Conservation (phyloP, 35 echinoderm and acorn worm species). For the Heliocidaris tuberculata region DNA sequence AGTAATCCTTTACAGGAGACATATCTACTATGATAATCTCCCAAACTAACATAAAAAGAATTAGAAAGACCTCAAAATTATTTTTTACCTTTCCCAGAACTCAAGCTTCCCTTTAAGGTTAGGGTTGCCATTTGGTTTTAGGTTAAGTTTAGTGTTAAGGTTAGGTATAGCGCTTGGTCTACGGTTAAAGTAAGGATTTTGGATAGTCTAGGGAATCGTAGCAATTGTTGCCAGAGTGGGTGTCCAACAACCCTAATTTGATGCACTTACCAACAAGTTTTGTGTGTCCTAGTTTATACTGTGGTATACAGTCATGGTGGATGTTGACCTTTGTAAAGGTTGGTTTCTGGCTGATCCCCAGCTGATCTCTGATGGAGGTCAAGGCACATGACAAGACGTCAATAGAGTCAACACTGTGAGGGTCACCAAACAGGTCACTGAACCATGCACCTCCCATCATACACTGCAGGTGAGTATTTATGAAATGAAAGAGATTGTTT, state of each 20-base stretch:
- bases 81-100: too few relatives aligned
- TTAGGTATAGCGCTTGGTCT: too few relatives aligned
- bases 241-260: background rate
- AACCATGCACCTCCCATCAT: conserved; percentile 99
- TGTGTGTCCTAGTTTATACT: conserved; percentile 82
- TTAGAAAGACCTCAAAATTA: too few relatives aligned
- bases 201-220: too few relatives aligned
- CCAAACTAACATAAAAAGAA: too few relatives aligned
- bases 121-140: too few relatives aligned
- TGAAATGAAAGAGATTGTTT: conserved; percentile 16
- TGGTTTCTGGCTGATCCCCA: conserved; percentile 65
- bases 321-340: conserved; percentile 68
- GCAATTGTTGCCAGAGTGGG: too few relatives aligned
- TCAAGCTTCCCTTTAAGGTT: too few relatives aligned
- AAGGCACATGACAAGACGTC: conserved; percentile 62
- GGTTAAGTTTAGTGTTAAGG: too few relatives aligned
- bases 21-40: too few relatives aligned
- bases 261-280: conserved; percentile 75
- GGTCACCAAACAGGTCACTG: conserved; percentile 84
- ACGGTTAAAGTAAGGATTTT: too few relatives aligned
- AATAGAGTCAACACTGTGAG: conserved; percentile 53
- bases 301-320: conserved; percentile 75
- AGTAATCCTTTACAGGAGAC: too few relatives aligned
- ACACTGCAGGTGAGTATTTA: conserved; percentile 63
- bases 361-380: conserved; percentile 64